These are phyloP conservation scores for Lasaia peninsularis DNA, from an alignment of 1,140 invertebrate genomes.

Conservation along the genomic window DNA sequence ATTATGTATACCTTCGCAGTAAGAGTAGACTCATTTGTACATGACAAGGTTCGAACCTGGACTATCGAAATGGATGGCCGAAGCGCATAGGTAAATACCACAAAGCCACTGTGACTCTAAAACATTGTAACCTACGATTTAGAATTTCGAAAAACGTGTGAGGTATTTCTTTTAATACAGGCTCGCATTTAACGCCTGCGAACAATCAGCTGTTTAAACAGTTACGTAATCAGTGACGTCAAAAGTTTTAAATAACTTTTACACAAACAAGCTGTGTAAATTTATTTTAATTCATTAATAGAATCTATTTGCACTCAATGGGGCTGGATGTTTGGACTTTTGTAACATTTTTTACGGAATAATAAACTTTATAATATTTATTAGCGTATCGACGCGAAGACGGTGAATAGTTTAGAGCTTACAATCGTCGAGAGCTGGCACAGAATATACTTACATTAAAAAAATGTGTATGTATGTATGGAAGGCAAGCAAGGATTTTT, in stretches of 20 bases:
- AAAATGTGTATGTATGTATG: too few species aligned
- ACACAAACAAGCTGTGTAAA: not conserved
- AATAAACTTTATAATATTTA: conserved; percentile 10
- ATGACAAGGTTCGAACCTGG: too few species aligned
- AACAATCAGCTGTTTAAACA: not conserved
- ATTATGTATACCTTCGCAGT: too few species aligned
- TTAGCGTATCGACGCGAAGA: conserved; percentile 1
- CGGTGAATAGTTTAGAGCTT: not conserved
- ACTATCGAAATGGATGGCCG: too few species aligned
- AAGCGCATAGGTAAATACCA: too few species aligned
- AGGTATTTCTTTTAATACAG: too few species aligned
- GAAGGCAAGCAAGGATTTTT: too few species aligned
- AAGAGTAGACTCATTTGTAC: too few species aligned
- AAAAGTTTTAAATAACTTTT: conserved; percentile 4
- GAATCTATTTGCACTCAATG: conserved; percentile 4
- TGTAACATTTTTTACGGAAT: conserved; percentile 1
- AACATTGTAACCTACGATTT: too few species aligned
- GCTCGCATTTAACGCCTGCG: not conserved
- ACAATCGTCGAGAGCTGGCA: not conserved
- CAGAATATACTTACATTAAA: too few species aligned
- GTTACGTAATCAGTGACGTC: conserved; percentile 1
- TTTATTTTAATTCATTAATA: conserved; percentile 1
- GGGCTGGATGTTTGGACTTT: not conserved
- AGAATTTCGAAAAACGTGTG: too few species aligned
- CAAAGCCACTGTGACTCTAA: too few species aligned